Evolutionary conservation across 53 echinoderm and acorn worm species (phyloP), one percentile per base, ranked within the genome.

Genomic region (Crossaster papposus): DNA sequence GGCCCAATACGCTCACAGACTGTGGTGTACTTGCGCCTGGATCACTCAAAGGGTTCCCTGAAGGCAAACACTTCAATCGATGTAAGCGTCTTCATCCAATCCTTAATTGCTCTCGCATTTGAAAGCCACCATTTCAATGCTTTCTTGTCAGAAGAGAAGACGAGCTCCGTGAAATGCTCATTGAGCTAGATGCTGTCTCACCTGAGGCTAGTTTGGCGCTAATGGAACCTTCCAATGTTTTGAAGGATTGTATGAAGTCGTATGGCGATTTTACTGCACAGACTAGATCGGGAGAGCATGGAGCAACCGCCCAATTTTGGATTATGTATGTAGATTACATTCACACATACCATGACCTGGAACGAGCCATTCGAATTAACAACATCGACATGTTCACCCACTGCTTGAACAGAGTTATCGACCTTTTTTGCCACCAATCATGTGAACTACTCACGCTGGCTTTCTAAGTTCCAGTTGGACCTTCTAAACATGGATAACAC

Each of bases 81-180:
- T 90, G 83, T 29, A 90, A 90, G 50, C 65, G 90, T 9, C 68
- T 90, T 26, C 90, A 90, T 30, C 75, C 77, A 10, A 51, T 90
- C 11, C 77, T n/a, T n/a, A n/a, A n/a, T 89, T 70, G 90, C 90
- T 5, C 90, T 89, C 17, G 81, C 90, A 28, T 80, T 89, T 11
- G 80, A 77, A 26, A 81, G 70, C 1, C 31, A 75, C 31, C 90
- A 55, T 70, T 90, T 90, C 65, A 55, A 54, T 4, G 15, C 4
- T 32, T 90, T 90, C 70, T 20, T 90, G 74, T 30, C 28, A 10
- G 53, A 54, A 54, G 78, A 18, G 51, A 65, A 83, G 12, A 6
- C 14, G 70, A 83, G 2, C 11, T 64, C 22, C 1, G 31, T 4
- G 17, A 72, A 7, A 7, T 72, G 72, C 13, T 52, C 7, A 7